Base-by-base conservation (phyloP, 1,140 invertebrate genomes). In the Ladona fulva region DNA sequence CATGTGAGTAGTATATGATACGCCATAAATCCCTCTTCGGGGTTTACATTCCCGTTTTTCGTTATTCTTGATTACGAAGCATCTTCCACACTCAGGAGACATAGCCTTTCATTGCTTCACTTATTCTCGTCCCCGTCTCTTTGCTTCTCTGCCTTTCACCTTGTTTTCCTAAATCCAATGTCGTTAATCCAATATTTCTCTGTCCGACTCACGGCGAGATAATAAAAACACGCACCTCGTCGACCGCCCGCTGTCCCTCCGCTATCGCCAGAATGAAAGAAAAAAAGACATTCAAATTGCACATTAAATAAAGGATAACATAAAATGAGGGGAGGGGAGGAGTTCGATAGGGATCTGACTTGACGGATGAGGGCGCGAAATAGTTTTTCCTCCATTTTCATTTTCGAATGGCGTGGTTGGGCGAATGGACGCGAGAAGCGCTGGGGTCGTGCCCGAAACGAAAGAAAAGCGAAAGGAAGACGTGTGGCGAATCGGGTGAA, bases 231-330 rank as follows among this genome's bases (percentile, higher is more conserved):
- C 52, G 52, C 52, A 66, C 52, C 52, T 66, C 52, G 52, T 19
- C 52, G 29, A 16, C 52, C 52, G 52, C 52, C 52, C 52, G 52
- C n/a, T 19, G 52, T 66, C 52, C 52, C n/a, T 22, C 52, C n/a
- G 14, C 52, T 66, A 66, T 66, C 52, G 14, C 52, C 29, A 37
- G 29, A 37, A 37, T 37, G 52, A 66, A 66, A 52, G 44, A 19
- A 66, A 66, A 66, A 66, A 66, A 37, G 29, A 66, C 52, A 66
- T 66, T 66, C 52, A 66, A 66, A 66, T 22, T 66, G 52, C 52
- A 66, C 52, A 22, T 66, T 66, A 66, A 66, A 66, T 66, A 66
- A 66, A 66, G 52, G 52, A 66, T 66, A 66, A 66, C 52, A 66
- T 19, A 66, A 6, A 66, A 66, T 66, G 52, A 66, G 52, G n/a